Evolutionary conservation across 92 coral and sea anemone species (phyloP), one percentile per base, ranked within the genome.

Genomic region (Phenganax marumi): DNA sequence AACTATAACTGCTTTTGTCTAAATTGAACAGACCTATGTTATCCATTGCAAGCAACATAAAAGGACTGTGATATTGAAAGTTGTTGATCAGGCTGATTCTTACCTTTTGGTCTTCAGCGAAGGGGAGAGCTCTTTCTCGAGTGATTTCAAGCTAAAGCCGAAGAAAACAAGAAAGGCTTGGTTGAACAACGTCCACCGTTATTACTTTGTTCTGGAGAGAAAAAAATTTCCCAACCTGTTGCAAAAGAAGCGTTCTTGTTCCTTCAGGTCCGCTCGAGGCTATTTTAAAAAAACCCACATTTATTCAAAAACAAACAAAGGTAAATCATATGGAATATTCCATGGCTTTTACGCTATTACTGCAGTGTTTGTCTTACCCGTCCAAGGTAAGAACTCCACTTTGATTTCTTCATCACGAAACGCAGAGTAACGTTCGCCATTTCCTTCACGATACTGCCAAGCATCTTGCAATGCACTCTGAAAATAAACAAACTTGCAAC

Each of bases 201-300:
- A 33, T 33, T 33, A 33, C 5, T 33, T 33, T 33, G 5, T 33
- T 2, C 43, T 33, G 5, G 43, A 33, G 43, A 33, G 43, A 33
- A 33, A 33, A 33, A 33, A 33, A 33, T 33, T 33, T 7, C 1
- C 52, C 18, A 61, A 93, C 97, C 97, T 93, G 97, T 77, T 84
- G 71, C 26, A 91, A 69, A 19, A 93, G 77, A 49, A 90, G 60
- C 13, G 70, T 84, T 50, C 97, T 90, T 55, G 89, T 68, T 81
- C 97, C 97, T 51, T 62, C 77, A 1, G 97, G 97, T 18, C 97
- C 97, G 25, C 90, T 75, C 13, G 97, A 87, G 26, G 94, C 97
- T 92, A 68, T 49, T 12, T 13, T 23, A 73, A 81, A 8, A 79
- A 61, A 62, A 19, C 0, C 18, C 7, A n/a, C 19, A 46, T 12